Percentiles rank a stretch among this genome's conserved stretches.
phyloP scores from a whole-genome alignment of 2,113 vertebrate species.

The Equus przewalskii region DNA sequence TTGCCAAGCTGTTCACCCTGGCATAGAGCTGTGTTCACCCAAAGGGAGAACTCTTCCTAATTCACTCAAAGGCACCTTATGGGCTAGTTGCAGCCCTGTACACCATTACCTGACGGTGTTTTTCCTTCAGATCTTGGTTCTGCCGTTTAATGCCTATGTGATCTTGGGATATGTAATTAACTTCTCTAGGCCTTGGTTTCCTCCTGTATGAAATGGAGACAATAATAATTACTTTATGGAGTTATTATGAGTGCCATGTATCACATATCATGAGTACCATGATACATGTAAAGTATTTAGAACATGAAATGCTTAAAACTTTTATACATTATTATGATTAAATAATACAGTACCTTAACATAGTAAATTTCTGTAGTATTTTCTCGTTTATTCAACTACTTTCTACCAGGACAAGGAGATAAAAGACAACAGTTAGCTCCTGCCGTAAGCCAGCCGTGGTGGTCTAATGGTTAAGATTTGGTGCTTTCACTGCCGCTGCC shows the following conservation, averaged over 20 bases:
- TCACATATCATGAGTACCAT: not conserved
- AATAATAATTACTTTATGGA: not conserved
- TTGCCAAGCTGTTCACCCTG: not conserved
- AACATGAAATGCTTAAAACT: conserved; percentile 36
- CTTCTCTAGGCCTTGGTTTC: not conserved
- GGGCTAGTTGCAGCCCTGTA: not conserved
- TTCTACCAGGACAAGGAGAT: not conserved
- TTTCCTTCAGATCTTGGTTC: conserved; percentile 40
- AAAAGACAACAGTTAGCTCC: not conserved
- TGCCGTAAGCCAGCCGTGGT: not conserved
- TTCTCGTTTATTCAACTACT: conserved; percentile 29
- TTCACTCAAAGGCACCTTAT: not conserved
- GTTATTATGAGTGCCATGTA: not conserved
- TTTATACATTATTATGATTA: conserved; percentile 34
- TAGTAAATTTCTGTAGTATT: not conserved
- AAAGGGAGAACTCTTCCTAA: not conserved
- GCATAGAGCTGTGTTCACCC: not conserved
- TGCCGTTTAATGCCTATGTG: not conserved
- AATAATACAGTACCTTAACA: not conserved
- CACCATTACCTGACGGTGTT: not conserved
- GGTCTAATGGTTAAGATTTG: too few relatives aligned
- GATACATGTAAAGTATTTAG: conserved; percentile 8
- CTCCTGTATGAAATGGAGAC: not conserved
- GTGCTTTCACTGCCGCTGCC: too few relatives aligned
- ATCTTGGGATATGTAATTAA: conserved; percentile 30